A percentile compares a stretch with the other conserved stretches of the same genome.
Conservation (phyloP, 2,888 invertebrate species). For the Rhamnusium bicolor region DNA sequence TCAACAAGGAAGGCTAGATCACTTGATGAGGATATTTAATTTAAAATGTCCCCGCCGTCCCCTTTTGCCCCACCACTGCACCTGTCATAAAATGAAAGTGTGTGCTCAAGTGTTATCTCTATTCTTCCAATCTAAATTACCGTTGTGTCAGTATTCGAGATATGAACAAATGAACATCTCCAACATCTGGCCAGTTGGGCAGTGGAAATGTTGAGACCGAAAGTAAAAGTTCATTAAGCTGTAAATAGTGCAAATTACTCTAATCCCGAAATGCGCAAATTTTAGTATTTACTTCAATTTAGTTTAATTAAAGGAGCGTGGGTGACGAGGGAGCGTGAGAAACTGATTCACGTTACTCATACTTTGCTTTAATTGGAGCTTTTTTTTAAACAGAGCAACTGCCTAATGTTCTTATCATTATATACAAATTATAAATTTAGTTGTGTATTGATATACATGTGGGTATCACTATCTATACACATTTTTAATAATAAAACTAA, state of each 20-base stretch:
- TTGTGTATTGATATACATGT: too few relatives aligned
- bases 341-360: constrained; percentile 37
- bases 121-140: neutral
- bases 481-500: too few relatives aligned
- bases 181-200: constrained; percentile 25
- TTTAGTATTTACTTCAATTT: constrained; percentile 37
- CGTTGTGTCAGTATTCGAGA: neutral
- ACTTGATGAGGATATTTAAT: neutral
- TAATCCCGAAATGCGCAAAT: constrained; percentile 40
- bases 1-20: neutral
- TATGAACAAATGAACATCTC: constrained; percentile 2
- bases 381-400: neutral
- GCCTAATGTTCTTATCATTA: too few relatives aligned
- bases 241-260: constrained; percentile 35
- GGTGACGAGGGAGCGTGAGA: constrained; percentile 32
- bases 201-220: constrained; percentile 25
- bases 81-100: neutral
- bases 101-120: neutral
- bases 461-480: too few relatives aligned
- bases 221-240: constrained; percentile 35
- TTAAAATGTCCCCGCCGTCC: neutral
- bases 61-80: neutral
- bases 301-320: constrained; percentile 36
- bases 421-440: too few relatives aligned
- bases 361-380: constrained; percentile 28